Base-by-base conservation (phyloP, 2,113 vertebrate genomes). In the Pterocles gutturalis region DNA sequence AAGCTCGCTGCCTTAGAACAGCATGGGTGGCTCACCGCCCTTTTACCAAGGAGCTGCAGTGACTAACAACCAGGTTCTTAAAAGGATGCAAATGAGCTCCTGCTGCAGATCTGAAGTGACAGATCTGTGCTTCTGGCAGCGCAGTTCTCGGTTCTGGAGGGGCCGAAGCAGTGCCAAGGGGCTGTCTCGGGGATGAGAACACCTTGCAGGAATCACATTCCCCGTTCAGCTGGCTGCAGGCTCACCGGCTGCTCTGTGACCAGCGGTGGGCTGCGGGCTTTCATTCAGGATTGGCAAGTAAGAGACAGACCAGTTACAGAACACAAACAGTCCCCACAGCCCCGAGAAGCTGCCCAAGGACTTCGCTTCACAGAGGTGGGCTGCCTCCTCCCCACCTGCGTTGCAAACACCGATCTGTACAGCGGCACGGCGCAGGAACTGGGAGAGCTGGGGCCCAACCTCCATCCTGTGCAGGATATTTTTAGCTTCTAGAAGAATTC, bases 401-500 rank as follows among this genome's bases (percentile, higher is more conserved):
- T 2, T 4, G 0, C 13, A 8, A 48, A 28, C 86, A 43, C 15
- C 0, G 0, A 70, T 0, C 9, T 24, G 0, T 4, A 12, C 5
- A 5, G 64, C 3, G 20, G 49, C 41, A 18, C 14, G 7, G n/a
- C 0, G 4, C 17, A 7, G 72, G 38, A 82, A 10, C 6, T 1
- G 13, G 38, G 34, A 69, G 67, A 58, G 20, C 36, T 12, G 24
- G 36, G 36, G 38, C 79, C 18, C 54, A 77, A 16, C 33, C 64
- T 58, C 38, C 49, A 49, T 21, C 67, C 67, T 20, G 3, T 3
- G 22, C 67, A 78, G 45, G 65, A 0, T 90, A 96, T 94, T 93
- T 97, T 95, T 95, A 97, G 88, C 64, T 89, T 90, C 72, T n/a
- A 65, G 19, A 90, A 93, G 20, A 93, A 66, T 82, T 83, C 55